A percentile compares a stretch with the other conserved stretches of the same genome.
Evolutionary conservation across 2,888 invertebrate genomes (phyloP).

Genomic region (Drosophila merina): DNA sequence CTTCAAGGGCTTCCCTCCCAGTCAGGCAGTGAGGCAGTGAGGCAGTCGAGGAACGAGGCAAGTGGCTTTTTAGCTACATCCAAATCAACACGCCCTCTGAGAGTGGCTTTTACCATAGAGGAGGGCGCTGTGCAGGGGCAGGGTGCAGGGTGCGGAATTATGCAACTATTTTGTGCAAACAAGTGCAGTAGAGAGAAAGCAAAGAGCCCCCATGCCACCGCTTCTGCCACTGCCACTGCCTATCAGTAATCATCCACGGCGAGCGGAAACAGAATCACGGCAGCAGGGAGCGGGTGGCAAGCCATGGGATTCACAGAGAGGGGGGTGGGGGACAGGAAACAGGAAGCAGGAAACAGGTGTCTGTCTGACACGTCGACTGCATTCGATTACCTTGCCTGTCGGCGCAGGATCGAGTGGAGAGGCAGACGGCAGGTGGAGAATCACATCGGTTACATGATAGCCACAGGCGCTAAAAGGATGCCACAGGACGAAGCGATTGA

Average conservation of each 20-base stretch:
- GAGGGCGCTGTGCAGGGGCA: slow-evolving; percentile 1
- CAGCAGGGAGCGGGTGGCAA: slow-evolving; percentile 10
- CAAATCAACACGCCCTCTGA: slow-evolving; percentile 62
- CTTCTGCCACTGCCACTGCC: background rate
- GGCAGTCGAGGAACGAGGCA: slow-evolving; percentile 26
- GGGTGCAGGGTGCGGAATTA: slow-evolving; percentile 59
- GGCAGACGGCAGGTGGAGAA: background rate
- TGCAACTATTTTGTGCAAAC: slow-evolving; percentile 74
- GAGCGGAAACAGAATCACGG: slow-evolving; percentile 29
- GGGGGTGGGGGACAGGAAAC: background rate
- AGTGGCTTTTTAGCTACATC: slow-evolving; percentile 77
- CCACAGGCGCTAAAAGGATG: background rate
- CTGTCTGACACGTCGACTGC: slow-evolving; percentile 25
- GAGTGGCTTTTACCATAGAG: slow-evolving; percentile 66
- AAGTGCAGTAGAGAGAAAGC: slow-evolving; percentile 24
- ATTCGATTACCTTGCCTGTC: slow-evolving; percentile 34
- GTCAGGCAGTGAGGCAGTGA: background rate
- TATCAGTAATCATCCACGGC: slow-evolving; percentile 38
- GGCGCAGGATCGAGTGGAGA: background rate
- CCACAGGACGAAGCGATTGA: background rate
- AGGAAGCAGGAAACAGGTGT: slow-evolving; percentile 27
- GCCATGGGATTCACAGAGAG: background rate
- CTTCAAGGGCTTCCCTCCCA: slow-evolving; percentile 12
- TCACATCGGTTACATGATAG: slow-evolving; percentile 2
- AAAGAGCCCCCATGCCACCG: background rate